Base-by-base conservation (phyloP, 2,797 vertebrate genomes). In the Hybognathus amarus region DNA sequence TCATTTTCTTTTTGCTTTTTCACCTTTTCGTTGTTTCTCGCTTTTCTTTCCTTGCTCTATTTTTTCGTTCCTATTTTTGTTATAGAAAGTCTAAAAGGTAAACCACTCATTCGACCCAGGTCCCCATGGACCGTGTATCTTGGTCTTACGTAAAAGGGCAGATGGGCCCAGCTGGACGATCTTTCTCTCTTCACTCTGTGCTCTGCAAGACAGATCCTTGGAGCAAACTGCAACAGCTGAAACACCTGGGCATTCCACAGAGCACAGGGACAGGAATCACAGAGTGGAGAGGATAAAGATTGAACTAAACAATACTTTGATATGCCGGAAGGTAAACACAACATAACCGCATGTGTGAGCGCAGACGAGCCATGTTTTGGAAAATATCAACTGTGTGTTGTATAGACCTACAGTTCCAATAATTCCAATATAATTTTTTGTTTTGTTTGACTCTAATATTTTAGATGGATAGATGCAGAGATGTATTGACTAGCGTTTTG, bases 121-220 rank as follows among this genome's bases (percentile, higher is more conserved):
- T 52, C 77, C 78, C 75, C 17, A 42, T n/a, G 86, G 82, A 73
- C 59, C 10, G 83, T 27, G 74, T 68, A 63, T 78, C 64, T 75
- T 59, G 40, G 79, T 73, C 92, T 94, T 95, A 92, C 33, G 67
- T 94, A 94, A 88, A 93, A 91, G 81, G 88, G 87, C 93, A 95
- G 91, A 94, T 94, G 93, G 92, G 91, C 88, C 88, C 85, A 86
- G 87, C 90, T 89, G 91, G 86, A 89, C 88, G 88, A 76, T 80
- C 54, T 70, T 80, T 82, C 24, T 80, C 42, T 40, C 38, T 79
- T 47, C 56, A 79, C 42, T 33, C 30, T 83, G 33, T 40, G 64
- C 61, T 74, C 79, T 59, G 78, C 77, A 47, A 74, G 40, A 71
- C 76, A 24, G 38, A 22, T 79, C 80, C 36, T 67, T 77, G 70